Base-by-base conservation (phyloP, 2,888 invertebrate genomes). In the Thecophora atra region DNA sequence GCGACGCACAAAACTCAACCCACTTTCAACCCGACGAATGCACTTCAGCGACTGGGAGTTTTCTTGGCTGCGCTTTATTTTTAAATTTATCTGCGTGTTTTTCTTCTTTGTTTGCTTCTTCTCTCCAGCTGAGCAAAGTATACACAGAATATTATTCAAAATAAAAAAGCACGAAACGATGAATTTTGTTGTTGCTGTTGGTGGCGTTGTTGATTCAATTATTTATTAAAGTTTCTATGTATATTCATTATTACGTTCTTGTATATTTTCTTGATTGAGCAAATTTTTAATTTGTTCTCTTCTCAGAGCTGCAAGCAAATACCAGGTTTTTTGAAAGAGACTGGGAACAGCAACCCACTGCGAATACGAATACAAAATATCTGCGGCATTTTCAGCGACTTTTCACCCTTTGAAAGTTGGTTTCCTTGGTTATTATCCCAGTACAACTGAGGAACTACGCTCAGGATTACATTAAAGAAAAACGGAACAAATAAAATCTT, bases 21-120 rank as follows among this genome's bases (percentile, higher is more conserved):
- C 44, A 44, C 26, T 44, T 56, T 42, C n/a, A 63, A 60, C 47
- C 52, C 70, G 70, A 70, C 70, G 63, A 70, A 70, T 70, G 70
- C 70, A 63, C 37, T 52, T 70, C 70, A 62, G 63, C 70, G 52
- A 70, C 70, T 70, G 70, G 52, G 52, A 30, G 51, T 70, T 51
- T 63, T 70, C 37, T 56, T 56, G 6, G 56, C 56, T 56, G 19
- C 28, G 47, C 15, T 47, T 69, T 69, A 24, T 69, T 69, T 17
- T 68, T 60, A n/a, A 7, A 54, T 60, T 69, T 60, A 21, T 37
- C 21, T 24, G 19, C 64, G 30, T 8, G 26, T 3, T n/a, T 64
- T 21, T 42, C 13, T 26, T n/a, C 47, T 47, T 6, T 42, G 13
- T 21, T 64, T 42, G 42, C 47, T 37, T 63, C 24, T 44, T 42